Base-by-base conservation (phyloP, 2,888 invertebrate species). In the Eubasilissa splendida region DNA sequence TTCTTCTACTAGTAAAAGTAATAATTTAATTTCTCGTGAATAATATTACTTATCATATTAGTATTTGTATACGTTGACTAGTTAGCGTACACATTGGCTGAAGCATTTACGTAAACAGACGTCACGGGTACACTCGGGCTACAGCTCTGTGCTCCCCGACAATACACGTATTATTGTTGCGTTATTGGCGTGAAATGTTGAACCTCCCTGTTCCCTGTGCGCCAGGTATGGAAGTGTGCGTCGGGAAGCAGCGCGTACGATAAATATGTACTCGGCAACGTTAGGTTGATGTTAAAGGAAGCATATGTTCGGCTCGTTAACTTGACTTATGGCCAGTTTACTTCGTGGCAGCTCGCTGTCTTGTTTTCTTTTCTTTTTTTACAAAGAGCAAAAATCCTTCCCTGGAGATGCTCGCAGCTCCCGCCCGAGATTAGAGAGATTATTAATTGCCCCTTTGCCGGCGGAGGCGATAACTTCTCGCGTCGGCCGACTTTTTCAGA, bases 281-380 rank as follows among this genome's bases (percentile, higher is more conserved):
- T 54, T 68, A 31, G 70, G 60, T 77, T 63, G 50, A 78, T 73
- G 71, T 78, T 65, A 65, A 58, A 60, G 76, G 63, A 74, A 76
- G 77, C 82, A 82, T 74, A 75, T 80, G 82, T 82, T 77, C 76
- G 80, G 73, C 80, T 82, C 82, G 82, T 82, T 82, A 82, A 78
- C 75, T 80, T 80, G 82, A 82, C 82, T 80, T 82, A 82, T 71
- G 78, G 73, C 74, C 77, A 74, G 77, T 78, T 77, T 77, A 80
- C 76, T 77, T 54, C 80, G 66, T 80, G 80, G 77, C 80, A 78
- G 76, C 74, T 78, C 76, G 76, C 76, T 70, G 80, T 80, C 80
- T 56, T 78, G 71, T 78, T 70, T 77, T 80, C 74, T 80, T 54
- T 71, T 56, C 31, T 80, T 77, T 80, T 76, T 79, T 75, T 80